These are phyloP conservation scores for Microcebus ravelobensis DNA, from an alignment of 2,113 vertebrate genomes.

Conservation along the genomic window DNA sequence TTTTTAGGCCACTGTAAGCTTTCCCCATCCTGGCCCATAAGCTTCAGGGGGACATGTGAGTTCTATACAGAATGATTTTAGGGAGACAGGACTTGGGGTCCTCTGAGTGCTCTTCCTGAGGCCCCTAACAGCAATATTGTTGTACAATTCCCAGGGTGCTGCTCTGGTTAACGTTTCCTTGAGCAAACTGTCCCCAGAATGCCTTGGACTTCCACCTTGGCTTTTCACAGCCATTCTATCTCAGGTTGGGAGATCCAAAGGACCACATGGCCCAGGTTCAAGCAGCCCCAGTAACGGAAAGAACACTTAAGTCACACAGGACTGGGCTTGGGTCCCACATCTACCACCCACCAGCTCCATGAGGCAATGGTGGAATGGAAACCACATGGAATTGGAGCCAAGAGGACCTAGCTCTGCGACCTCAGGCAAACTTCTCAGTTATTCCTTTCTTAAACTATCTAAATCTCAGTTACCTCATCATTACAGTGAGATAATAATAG, in stretches of 20 bases:
- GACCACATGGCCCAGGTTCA: neutral
- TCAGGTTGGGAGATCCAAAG: neutral
- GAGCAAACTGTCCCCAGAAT: neutral
- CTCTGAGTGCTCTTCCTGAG: neutral
- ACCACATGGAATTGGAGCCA: neutral
- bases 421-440: neutral
- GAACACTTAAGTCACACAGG: neutral
- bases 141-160: neutral
- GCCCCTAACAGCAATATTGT: neutral
- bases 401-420: neutral
- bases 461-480: neutral
- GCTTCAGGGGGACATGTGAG: neutral
- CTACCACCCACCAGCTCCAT: neutral
- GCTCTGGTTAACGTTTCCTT: neutral
- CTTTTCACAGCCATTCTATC: neutral
- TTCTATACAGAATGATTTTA: neutral
- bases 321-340: neutral
- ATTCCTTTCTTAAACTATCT: neutral
- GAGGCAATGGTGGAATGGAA: neutral
- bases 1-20: neutral
- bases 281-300: neutral
- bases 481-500: neutral
- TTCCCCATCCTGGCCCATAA: neutral
- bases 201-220: neutral
- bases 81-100: neutral